Evolutionary conservation across 2,113 vertebrate genomes (phyloP).

Genomic region (Nerophis lumbriciformis): DNA sequence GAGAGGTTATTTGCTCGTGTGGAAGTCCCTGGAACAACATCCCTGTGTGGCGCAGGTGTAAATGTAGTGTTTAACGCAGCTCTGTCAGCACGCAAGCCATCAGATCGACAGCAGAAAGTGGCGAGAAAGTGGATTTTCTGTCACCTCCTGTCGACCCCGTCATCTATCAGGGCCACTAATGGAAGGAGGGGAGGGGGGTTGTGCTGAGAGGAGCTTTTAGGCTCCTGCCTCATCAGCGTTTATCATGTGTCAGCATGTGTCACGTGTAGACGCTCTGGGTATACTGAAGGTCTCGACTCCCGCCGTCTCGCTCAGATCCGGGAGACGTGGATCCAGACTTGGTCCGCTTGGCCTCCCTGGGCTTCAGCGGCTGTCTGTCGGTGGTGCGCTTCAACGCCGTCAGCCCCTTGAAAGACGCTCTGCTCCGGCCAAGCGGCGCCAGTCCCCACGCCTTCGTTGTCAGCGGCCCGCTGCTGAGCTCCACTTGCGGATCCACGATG

Average conservation of each 20-base stretch:
- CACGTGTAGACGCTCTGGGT: background rate
- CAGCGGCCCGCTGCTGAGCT: conserved; percentile 77
- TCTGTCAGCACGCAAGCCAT: conserved; percentile 18
- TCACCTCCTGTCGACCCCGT: conserved; percentile 14
- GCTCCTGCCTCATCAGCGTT: background rate
- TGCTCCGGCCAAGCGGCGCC: conserved; percentile 70
- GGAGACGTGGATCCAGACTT: conserved; percentile 78
- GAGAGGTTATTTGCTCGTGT: too few species aligned
- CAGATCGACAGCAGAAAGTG: conserved; percentile 29
- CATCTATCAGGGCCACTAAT: conserved; percentile 55
- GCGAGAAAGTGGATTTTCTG: conserved; percentile 40
- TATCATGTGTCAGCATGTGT: background rate
- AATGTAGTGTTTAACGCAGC: conserved; percentile 4
- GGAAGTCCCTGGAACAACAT: too few species aligned
- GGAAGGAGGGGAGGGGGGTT: conserved; percentile 18
- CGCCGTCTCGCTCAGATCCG: conserved; percentile 27
- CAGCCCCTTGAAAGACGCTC: conserved; percentile 83
- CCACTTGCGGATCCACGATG: conserved; percentile 75
- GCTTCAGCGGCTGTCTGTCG: conserved; percentile 87
- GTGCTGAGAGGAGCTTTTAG: conserved; percentile 16
- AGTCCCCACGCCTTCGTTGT: conserved; percentile 61
- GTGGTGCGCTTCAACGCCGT: conserved; percentile 84
- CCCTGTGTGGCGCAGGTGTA: background rate
- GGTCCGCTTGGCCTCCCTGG: conserved; percentile 74
- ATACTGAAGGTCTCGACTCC: background rate